These are phyloP conservation scores for Acronicta leporina DNA, from an alignment of 2,888 invertebrate species.

Conservation along the genomic window DNA sequence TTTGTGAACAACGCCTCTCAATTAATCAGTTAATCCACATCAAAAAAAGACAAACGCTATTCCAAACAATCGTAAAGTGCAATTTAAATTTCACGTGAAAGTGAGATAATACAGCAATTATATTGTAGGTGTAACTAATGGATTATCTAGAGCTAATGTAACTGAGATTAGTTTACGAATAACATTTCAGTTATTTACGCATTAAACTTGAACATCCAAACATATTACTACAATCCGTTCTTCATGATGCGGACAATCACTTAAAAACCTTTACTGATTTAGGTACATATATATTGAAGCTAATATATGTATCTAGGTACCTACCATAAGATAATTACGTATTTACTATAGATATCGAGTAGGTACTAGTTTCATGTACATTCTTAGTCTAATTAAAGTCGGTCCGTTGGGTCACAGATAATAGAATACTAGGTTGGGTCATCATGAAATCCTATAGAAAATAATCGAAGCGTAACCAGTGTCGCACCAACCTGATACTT, in stretches of 20 bases:
- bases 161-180: conserved; percentile 12
- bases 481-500: neutral
- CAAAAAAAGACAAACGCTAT: conserved; percentile 17
- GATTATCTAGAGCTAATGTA: conserved; percentile 29
- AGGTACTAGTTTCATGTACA: too few relatives aligned
- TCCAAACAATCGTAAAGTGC: conserved; percentile 30
- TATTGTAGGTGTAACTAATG: conserved; percentile 32
- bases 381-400: too few relatives aligned
- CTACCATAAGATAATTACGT: too few relatives aligned
- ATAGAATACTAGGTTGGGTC: too few relatives aligned
- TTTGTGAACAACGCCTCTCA: conserved; percentile 14
- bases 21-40: conserved; percentile 25
- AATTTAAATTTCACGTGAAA: conserved; percentile 31
- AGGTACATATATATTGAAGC: too few relatives aligned
- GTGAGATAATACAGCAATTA: conserved; percentile 23
- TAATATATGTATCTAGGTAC: too few relatives aligned
- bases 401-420: too few relatives aligned
- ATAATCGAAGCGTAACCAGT: neutral
- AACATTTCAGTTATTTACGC: conserved; percentile 1
- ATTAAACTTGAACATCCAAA: conserved; percentile 8
- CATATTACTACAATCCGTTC: conserved; percentile 4
- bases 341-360: too few relatives aligned
- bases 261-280: too few relatives aligned
- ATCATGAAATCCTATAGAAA: too few relatives aligned
- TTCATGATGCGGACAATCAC: neutral